A percentile compares a stretch with the other conserved stretches of the same genome.
Evolutionary conservation across 2,797 vertebrate species (phyloP).

Genomic region (Anomalospiza imberbis): DNA sequence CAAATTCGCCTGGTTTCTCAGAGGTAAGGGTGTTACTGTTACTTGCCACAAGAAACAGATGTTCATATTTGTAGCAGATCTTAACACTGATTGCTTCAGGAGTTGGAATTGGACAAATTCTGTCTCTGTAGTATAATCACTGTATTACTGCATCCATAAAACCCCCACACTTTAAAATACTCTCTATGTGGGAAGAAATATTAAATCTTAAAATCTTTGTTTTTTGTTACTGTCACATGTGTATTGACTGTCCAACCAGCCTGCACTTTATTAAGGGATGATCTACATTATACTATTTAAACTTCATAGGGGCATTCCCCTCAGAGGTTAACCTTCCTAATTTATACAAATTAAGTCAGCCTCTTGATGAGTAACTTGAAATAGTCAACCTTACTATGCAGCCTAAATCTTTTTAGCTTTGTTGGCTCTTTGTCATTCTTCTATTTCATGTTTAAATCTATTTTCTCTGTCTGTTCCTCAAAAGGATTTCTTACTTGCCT

Average conservation of each 20-base stretch:
- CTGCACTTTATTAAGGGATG: background rate
- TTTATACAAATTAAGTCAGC: background rate
- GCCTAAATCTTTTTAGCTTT: background rate
- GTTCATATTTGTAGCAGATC: background rate
- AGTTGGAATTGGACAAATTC: background rate
- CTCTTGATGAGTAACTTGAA: background rate
- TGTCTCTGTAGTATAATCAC: background rate
- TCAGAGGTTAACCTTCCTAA: background rate
- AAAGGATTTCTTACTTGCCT: background rate
- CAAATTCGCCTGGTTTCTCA: constrained; percentile 78
- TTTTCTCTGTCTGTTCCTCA: background rate
- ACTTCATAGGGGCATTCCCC: background rate
- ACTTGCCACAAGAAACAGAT: constrained; percentile 42
- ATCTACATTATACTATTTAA: background rate
- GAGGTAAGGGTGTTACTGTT: constrained; percentile 76
- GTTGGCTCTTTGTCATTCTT: background rate
- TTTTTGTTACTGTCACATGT: background rate
- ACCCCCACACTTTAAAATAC: background rate
- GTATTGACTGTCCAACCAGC: background rate
- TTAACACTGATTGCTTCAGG: background rate
- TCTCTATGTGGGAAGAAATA: background rate
- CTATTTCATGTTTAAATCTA: background rate
- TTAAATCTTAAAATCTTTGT: background rate
- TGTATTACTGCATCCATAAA: background rate
- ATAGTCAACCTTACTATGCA: background rate